phyloP scores from a whole-genome alignment of 1,140 invertebrate genomes.

The Temnothorax nylanderi region DNA sequence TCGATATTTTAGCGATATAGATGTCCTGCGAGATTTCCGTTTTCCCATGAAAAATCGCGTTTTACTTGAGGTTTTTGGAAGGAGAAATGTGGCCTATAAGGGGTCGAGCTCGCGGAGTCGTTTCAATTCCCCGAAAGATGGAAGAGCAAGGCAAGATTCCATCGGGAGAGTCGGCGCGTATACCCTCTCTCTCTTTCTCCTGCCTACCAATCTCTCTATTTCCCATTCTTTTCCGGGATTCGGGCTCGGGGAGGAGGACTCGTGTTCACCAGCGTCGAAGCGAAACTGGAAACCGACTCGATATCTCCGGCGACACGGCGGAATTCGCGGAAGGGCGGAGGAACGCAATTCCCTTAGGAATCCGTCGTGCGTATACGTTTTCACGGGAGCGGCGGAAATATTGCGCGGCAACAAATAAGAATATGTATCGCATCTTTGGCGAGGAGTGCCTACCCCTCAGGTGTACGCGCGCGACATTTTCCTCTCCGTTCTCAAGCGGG shows the following conservation, averaged over 20 bases:
- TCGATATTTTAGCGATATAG: conserved; percentile 15
- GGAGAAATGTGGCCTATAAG: conserved; percentile 11
- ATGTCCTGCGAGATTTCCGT: conserved; percentile 18
- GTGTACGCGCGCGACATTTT: conserved; percentile 18
- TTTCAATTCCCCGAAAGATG: conserved; percentile 65
- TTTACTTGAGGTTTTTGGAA: conserved; percentile 33
- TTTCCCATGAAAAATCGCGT: conserved; percentile 34
- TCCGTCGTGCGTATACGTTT: conserved; percentile 52
- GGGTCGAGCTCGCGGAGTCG: conserved; percentile 23
- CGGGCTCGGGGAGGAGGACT: not conserved
- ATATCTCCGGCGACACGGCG: conserved; percentile 34
- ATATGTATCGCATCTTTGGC: conserved; percentile 38
- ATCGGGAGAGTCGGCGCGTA: conserved; percentile 24
- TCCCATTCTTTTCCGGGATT: conserved; percentile 26
- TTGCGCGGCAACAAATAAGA: conserved; percentile 68
- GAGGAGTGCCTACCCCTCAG: not conserved
- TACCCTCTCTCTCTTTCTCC: not conserved
- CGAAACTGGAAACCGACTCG: conserved; percentile 48
- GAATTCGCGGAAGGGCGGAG: conserved; percentile 44
- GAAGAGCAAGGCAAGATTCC: conserved; percentile 61
- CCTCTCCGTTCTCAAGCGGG: not conserved
- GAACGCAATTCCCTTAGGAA: conserved; percentile 69
- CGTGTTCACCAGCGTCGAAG: conserved; percentile 36
- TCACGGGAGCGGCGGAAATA: conserved; percentile 61
- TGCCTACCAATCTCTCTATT: conserved; percentile 38